phyloP scores from a whole-genome alignment of 2,888 invertebrate genomes.

The Koerneria pararmatus region DNA sequence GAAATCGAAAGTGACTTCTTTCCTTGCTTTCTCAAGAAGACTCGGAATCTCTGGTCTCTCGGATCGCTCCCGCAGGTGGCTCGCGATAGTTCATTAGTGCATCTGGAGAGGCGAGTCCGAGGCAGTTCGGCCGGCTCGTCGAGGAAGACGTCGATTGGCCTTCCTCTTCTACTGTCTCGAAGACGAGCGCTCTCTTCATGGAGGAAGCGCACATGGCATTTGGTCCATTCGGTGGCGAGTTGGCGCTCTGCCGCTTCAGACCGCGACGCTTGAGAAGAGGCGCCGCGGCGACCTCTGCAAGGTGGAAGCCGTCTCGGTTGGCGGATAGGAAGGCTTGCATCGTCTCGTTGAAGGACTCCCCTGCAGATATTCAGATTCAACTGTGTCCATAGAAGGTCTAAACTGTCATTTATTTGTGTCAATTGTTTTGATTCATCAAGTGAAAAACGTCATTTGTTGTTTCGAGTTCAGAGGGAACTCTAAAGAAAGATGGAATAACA shows the following conservation, averaged over 20 bases:
- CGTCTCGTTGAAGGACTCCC: constrained; percentile 66
- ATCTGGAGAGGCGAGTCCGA: constrained; percentile 31
- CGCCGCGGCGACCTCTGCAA: constrained; percentile 61
- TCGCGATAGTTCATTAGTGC: constrained; percentile 40
- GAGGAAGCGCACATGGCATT: background rate
- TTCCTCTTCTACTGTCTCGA: constrained; percentile 42
- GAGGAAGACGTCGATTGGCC: constrained; percentile 24
- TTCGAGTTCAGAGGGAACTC: background rate
- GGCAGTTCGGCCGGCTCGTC: constrained; percentile 34
- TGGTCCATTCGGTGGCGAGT: constrained; percentile 11
- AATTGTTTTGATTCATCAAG: background rate
- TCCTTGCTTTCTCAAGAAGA: too few species aligned
- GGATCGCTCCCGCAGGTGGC: constrained; percentile 38
- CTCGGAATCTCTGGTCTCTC: constrained; percentile 47
- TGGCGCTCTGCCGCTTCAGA: constrained; percentile 40
- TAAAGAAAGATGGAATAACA: background rate
- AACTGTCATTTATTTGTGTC: too few species aligned
- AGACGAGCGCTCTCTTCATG: constrained; percentile 29
- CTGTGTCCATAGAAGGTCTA: too few species aligned
- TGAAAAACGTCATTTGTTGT: background rate
- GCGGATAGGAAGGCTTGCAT: constrained; percentile 72
- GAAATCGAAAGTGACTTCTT: too few species aligned
- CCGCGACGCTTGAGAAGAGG: constrained; percentile 45
- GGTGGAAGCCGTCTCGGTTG: constrained; percentile 72
- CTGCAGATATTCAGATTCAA: constrained; percentile 31